A percentile compares a stretch with the other conserved stretches of the same genome.
These are phyloP conservation scores for Bryconaethiops microstoma DNA, from an alignment of 2,797 vertebrate species.

Conservation along the genomic window DNA sequence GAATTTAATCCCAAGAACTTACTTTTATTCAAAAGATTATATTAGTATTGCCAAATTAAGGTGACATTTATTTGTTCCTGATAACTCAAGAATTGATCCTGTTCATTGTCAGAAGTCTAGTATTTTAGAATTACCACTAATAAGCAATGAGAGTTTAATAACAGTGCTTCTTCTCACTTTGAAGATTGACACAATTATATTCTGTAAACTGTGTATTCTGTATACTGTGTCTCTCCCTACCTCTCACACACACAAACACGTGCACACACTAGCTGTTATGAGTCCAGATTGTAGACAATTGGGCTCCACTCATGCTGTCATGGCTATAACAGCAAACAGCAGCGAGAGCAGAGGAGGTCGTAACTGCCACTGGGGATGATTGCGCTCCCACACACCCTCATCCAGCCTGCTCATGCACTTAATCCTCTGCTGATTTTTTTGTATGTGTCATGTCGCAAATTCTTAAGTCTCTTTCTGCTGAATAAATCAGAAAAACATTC, in stretches of 20 bases:
- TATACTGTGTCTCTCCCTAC: not conserved
- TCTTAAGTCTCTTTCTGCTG: not conserved
- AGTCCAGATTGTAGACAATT: slow-evolving; percentile 36
- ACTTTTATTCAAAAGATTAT: not conserved
- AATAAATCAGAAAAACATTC: not conserved
- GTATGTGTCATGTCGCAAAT: not conserved
- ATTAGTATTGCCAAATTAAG: not conserved
- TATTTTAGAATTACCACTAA: too few species aligned
- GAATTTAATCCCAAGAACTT: not conserved
- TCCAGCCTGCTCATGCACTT: slow-evolving; percentile 18
- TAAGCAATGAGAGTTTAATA: not conserved
- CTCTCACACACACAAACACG: slow-evolving; percentile 21
- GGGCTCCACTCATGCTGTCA: slow-evolving; percentile 40
- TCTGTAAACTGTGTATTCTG: not conserved
- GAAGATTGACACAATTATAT: slow-evolving; percentile 19
- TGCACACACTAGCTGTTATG: slow-evolving; percentile 25
- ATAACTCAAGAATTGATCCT: not conserved
- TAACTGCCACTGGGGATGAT: slow-evolving; percentile 31
- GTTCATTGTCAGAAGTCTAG: not conserved
- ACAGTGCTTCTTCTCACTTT: not conserved
- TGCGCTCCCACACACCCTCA: slow-evolving; percentile 40
- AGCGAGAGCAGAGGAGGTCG: slow-evolving; percentile 20
- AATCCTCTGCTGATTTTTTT: not conserved
- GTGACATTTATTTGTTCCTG: not conserved
- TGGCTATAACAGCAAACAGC: slow-evolving; percentile 22